phyloP scores from a whole-genome alignment of 1,140 invertebrate genomes.

The Asobara japonica region DNA sequence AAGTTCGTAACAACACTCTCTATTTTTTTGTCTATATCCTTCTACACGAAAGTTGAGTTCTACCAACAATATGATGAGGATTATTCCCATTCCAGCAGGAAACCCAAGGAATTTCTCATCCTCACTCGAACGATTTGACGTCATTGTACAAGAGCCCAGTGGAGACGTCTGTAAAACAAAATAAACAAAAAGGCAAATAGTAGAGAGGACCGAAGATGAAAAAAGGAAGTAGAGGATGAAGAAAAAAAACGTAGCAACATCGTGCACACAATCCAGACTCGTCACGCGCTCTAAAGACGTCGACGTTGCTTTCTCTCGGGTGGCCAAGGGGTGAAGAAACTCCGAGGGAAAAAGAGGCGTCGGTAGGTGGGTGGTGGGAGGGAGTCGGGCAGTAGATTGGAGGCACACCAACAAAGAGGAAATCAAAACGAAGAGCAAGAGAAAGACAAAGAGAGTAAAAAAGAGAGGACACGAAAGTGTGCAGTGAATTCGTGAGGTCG shows the following conservation, averaged over 20 bases:
- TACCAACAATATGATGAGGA: not conserved
- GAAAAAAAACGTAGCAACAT: conserved; percentile 9
- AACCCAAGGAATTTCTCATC: not conserved
- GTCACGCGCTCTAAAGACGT: conserved; percentile 17
- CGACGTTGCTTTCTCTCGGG: conserved; percentile 12
- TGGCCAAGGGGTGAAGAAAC: not conserved
- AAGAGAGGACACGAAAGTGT: conserved; percentile 47
- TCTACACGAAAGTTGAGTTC: not conserved
- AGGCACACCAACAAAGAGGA: conserved; percentile 21
- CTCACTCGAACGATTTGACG: conserved; percentile 1
- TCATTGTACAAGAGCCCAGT: not conserved
- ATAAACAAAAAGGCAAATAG: not conserved
- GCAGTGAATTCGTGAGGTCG: conserved; percentile 57
- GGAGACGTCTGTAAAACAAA: not conserved
- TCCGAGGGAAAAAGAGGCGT: not conserved
- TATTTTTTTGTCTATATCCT: no score
- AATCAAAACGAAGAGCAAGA: conserved; percentile 14
- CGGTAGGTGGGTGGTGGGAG: not conserved
- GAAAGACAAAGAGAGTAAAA: conserved; percentile 27
- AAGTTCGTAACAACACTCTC: no score
- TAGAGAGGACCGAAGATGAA: not conserved
- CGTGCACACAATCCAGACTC: conserved; percentile 16
- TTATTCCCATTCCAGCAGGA: not conserved
- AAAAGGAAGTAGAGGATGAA: not conserved
- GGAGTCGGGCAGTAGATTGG: not conserved